A percentile compares a stretch with the other conserved stretches of the same genome.
Conservation (phyloP, 2,888 invertebrate genomes). For the Emesis castigata region DNA sequence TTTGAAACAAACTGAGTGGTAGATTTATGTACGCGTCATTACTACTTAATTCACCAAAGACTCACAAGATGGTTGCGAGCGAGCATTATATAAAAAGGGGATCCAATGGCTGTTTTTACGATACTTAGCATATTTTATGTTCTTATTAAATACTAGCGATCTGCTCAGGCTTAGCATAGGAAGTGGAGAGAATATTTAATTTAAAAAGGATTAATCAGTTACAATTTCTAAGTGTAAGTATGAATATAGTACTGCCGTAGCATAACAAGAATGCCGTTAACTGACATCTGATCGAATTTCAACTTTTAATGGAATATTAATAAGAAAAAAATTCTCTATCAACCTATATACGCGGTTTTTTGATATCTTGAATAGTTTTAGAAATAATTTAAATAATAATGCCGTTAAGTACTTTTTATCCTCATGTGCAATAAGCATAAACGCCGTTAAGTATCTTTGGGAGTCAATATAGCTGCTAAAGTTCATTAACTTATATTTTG, state of each 20-base stretch:
- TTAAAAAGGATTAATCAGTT: no score
- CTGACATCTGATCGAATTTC: conserved; percentile 2
- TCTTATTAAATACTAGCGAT: no score
- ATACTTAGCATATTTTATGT: no score
- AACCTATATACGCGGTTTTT: conserved; percentile 3
- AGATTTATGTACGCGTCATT: no score
- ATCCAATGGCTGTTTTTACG: no score
- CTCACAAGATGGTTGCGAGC: no score
- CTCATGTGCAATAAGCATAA: neutral
- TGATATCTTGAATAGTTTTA: conserved; percentile 10
- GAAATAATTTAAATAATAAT: neutral
- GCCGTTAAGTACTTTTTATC: conserved; percentile 6
- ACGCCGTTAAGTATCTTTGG: neutral
- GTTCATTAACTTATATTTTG: neutral
- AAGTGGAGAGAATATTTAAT: no score
- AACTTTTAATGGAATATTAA: conserved; percentile 4
- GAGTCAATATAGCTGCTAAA: neutral
- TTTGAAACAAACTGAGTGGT: no score
- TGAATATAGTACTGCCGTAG: neutral
- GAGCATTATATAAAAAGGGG: no score
- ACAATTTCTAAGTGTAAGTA: no score
- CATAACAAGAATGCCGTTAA: neutral
- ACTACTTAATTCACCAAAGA: no score
- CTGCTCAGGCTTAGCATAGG: no score
- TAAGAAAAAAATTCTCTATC: conserved; percentile 15